Conservation (phyloP, 2,888 invertebrate species). For the Eupithecia centaureata region DNA sequence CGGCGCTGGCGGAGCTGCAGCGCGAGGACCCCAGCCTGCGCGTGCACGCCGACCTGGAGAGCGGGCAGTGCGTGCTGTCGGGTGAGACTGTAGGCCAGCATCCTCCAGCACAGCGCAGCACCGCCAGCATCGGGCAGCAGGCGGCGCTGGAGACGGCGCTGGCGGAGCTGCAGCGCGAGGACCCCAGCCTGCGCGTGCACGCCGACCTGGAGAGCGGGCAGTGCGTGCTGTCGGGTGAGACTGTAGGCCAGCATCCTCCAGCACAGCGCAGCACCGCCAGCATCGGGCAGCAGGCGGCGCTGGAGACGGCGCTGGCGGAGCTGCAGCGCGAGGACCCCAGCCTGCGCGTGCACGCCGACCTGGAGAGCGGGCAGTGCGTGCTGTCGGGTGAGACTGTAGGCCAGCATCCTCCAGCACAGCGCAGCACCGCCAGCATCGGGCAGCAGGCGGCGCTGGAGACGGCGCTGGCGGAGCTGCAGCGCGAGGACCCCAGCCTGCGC, state of each 20-base stretch:
- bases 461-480: slow-evolving; percentile 90
- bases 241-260: slow-evolving; percentile 73
- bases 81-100: slow-evolving; percentile 81
- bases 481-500: slow-evolving; percentile 96
- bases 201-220: slow-evolving; percentile 93
- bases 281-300: slow-evolving; percentile 86
- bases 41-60: slow-evolving; percentile 89
- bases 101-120: no score
- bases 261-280: no score
- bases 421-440: slow-evolving; percentile 89
- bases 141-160: slow-evolving; percentile 91
- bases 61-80: slow-evolving; percentile 93
- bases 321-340: slow-evolving; percentile 96
- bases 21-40: slow-evolving; percentile 96
- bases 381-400: slow-evolving; percentile 84
- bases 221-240: slow-evolving; percentile 89
- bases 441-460: slow-evolving; percentile 90
- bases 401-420: no score
- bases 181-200: slow-evolving; percentile 93
- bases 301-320: slow-evolving; percentile 92
- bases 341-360: slow-evolving; percentile 88
- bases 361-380: slow-evolving; percentile 94
- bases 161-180: slow-evolving; percentile 92
- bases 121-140: slow-evolving; percentile 90
- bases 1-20: slow-evolving; percentile 90